Evolutionary conservation across 2,888 invertebrate species (phyloP), one percentile per base, ranked within the genome.

Genomic region (Rhamphomyia laevipes): DNA sequence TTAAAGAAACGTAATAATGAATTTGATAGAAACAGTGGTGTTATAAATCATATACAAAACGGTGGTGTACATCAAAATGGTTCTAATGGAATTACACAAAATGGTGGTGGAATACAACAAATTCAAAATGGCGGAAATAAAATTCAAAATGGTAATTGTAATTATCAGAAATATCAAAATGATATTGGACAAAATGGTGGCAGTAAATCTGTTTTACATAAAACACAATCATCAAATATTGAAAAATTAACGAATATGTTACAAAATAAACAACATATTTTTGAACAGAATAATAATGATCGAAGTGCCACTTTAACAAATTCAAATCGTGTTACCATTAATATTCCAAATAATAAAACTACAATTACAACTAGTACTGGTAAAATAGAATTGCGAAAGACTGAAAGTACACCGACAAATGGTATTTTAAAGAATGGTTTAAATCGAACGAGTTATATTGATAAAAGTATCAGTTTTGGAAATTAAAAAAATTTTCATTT

Each of bases 1-100:
- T 74, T 86, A 60, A 78, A 78, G 61, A 81, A 81, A 71, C 78
- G 80, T 71, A 83, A n/a, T n/a, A 68, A 77, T 73, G 78, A 78
- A 65, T 73, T n/a, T 31, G 49, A 21, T 48, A 51, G 30, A n/a
- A 51, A 23, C 51, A 51, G 21, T 27, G 48, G 76, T 71, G 49
- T 33, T 48, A 37, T 42, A 38, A 38, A 33, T 41, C n/a, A n/a
- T n/a, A n/a, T n/a, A n/a, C n/a, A n/a, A n/a, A n/a, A n/a, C 21
- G 23, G 43, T n/a, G 42, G 23, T 23, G 5, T 42, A 23, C 21
- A 41, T 21, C 18, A 21, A 12, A 41, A 41, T 41, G 21, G 41
- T 41, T 41, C 3, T 41, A 42, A 35, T 35, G n/a, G n/a, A 23
- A 31, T 15, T 23, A 43, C 16, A 17, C 16, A 43, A 16, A 43